phyloP scores from a whole-genome alignment of 2,797 vertebrate genomes.

The Lacerta bilineata region DNA sequence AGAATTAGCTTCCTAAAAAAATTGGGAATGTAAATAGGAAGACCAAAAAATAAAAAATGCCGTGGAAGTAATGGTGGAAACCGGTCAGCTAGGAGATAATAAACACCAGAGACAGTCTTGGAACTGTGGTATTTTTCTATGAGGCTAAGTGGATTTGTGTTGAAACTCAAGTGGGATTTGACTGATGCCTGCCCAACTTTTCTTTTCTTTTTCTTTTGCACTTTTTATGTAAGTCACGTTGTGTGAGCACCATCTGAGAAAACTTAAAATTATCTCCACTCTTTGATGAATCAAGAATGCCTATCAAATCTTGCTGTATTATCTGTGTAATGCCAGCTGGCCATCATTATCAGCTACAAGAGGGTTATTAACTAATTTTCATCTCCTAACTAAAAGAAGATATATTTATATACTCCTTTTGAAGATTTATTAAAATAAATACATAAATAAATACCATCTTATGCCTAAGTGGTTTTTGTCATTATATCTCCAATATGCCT shows the following conservation, averaged over 20 bases:
- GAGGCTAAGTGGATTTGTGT: background rate
- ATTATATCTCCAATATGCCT: background rate
- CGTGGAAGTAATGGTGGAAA: background rate
- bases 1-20: background rate
- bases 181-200: slow-evolving; percentile 20
- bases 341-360: slow-evolving; percentile 35
- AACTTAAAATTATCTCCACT: slow-evolving; percentile 19
- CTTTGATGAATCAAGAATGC: slow-evolving; percentile 25
- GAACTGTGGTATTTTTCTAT: background rate
- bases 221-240: slow-evolving; percentile 39
- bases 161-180: slow-evolving; percentile 6
- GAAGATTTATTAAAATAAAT: slow-evolving; percentile 25
- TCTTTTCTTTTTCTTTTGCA: background rate
- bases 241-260: slow-evolving; percentile 21
- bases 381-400: slow-evolving; percentile 25
- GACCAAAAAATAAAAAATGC: background rate
- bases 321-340: slow-evolving; percentile 31
- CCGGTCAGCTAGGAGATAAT: background rate
- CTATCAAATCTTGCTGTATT: slow-evolving; percentile 24
- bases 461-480: background rate
- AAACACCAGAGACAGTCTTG: background rate
- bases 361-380: slow-evolving; percentile 40
- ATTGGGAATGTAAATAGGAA: background rate
- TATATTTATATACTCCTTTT: slow-evolving; percentile 25
- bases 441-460: background rate